These are phyloP conservation scores for Diabrotica undecimpunctata DNA, from an alignment of 1,140 invertebrate genomes.

Conservation along the genomic window DNA sequence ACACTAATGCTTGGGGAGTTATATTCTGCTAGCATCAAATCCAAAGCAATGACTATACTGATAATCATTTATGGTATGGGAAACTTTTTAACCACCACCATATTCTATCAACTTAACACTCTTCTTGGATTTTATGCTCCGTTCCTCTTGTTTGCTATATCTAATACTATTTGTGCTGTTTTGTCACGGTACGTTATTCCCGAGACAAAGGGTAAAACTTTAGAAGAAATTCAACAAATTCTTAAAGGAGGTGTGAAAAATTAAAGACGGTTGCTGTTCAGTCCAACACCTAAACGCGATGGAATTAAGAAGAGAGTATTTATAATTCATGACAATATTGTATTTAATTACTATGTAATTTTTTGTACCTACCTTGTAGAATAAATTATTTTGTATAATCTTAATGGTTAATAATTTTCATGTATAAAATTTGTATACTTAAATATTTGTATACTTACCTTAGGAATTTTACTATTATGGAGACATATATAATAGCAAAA, in stretches of 20 bases:
- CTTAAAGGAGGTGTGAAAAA: slow-evolving; percentile 48
- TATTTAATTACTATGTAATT: too few species aligned
- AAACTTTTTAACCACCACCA: slow-evolving; percentile 43
- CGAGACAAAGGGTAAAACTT: slow-evolving; percentile 84
- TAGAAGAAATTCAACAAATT: slow-evolving; percentile 84
- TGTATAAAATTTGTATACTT: too few species aligned
- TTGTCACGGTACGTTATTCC: slow-evolving; percentile 79
- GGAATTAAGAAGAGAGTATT: too few species aligned
- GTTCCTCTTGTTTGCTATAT: slow-evolving; percentile 77
- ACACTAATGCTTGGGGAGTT: slow-evolving; percentile 41
- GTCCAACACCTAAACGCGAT: too few species aligned
- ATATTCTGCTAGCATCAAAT: slow-evolving; percentile 41
- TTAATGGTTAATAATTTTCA: too few species aligned
- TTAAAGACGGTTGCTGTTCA: too few species aligned
- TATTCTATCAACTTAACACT: slow-evolving; percentile 45
- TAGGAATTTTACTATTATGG: too few species aligned
- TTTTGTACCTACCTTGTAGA: too few species aligned
- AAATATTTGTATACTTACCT: too few species aligned
- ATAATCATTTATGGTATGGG: slow-evolving; percentile 28
- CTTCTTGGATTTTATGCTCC: slow-evolving; percentile 65
- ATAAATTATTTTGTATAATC: too few species aligned
- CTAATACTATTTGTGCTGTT: slow-evolving; percentile 69
- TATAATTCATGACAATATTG: too few species aligned
- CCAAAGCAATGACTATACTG: slow-evolving; percentile 32
- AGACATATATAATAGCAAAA: too few species aligned